phyloP scores from a whole-genome alignment of 2,113 vertebrate genomes.

The Neodon shergylaensis region DNA sequence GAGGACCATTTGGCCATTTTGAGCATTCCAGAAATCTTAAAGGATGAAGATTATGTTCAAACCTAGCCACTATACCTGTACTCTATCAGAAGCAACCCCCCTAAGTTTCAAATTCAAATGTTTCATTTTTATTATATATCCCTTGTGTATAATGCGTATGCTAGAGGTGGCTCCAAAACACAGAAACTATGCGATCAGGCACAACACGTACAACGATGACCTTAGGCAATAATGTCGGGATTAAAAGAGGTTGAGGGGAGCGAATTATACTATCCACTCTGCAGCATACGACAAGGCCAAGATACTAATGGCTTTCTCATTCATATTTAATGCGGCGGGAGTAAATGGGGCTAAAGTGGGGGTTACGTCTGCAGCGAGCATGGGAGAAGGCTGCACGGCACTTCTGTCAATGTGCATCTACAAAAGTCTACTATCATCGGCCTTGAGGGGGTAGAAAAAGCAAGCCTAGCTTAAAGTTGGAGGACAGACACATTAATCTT shows the following conservation, averaged over 20 bases:
- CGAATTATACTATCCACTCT: neutral
- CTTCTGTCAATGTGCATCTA: neutral
- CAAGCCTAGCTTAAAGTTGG: neutral
- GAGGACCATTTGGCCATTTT: neutral
- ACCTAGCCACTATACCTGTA: neutral
- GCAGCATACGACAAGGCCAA: neutral
- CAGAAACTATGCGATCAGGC: neutral
- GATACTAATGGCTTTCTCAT: neutral
- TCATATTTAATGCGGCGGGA: neutral
- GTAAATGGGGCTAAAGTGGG: neutral
- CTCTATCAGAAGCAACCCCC: neutral
- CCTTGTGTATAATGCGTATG: neutral
- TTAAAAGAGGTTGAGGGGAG: constrained; percentile 1
- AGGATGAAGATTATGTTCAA: neutral
- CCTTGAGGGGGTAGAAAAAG: neutral
- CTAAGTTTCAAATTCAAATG: neutral
- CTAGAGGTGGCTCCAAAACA: neutral
- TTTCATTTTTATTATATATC: neutral
- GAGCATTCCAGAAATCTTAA: neutral
- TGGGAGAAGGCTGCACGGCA: neutral
- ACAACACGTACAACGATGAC: neutral
- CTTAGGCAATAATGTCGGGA: neutral
- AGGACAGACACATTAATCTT: neutral
- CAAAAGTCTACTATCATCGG: neutral
- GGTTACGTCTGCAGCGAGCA: neutral